Evolutionary conservation across 2,888 invertebrate species (phyloP), one percentile per base, ranked within the genome.

Genomic region (Tineola bisselliella): DNA sequence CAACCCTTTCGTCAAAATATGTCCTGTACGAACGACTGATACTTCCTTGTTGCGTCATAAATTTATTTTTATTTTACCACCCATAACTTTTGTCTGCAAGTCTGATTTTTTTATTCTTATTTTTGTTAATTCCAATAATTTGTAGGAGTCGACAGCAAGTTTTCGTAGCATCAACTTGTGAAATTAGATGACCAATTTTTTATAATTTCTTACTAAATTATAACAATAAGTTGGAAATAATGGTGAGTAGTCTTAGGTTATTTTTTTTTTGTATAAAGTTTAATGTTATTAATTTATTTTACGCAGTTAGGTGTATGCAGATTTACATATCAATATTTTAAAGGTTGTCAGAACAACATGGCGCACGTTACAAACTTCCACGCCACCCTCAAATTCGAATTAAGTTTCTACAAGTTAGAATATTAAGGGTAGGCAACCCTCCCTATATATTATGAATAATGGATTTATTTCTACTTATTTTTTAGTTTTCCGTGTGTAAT

Each of bases 11-110:
- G 78, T 84, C 79, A 81, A 84, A 81, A 81, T 79, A 83, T 80
- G 72, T 72, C 70, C 70, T 68, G 10, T 30, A 61, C 13, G 72
- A 72, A 74, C 75, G 38, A 38, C 33, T 67, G 75, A 77, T 77
- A 84, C 80, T 87, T 87, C 87, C 87, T 87, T 84, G 84, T 86
- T 84, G 81, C 76, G 63, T 73, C 81, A 71, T 86, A 87, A 86
- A 86, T 84, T 77, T 73, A 67, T 58, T 30, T 25, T n/a, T 54
- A 54, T 54, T 48, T 54, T 54, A 54, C 54, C 54, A 54, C 54
- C 54, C 54, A 54, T n/a, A 48, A 17, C 10, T 17, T 8, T 48
- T 25, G 25, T 25, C 2, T 25, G 6, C 17, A 13, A 48, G 10
- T 48, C n/a, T 15, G 15, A 38, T 6, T 38, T 38, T 38, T 38